A percentile compares a stretch with the other conserved stretches of the same genome.
These are phyloP conservation scores for Aleiodes testaceus DNA, from an alignment of 2,888 invertebrate genomes.

Conservation along the genomic window DNA sequence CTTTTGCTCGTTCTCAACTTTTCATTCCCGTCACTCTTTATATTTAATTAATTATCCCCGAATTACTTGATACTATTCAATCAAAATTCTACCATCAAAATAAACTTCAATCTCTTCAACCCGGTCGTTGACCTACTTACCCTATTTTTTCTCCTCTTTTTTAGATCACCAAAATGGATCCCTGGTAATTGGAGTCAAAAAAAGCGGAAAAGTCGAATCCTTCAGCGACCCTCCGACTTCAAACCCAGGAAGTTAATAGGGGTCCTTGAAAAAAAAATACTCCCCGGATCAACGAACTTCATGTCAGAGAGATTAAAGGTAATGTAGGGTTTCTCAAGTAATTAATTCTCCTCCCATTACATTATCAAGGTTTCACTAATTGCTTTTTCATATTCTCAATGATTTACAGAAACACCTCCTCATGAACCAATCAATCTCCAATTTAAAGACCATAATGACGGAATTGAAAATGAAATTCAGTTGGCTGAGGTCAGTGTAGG, in stretches of 20 bases:
- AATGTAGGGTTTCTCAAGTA: constrained; percentile 12
- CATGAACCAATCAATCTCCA: too few species aligned
- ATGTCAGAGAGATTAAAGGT: not conserved
- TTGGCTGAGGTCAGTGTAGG: constrained; percentile 45
- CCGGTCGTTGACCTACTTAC: constrained; percentile 11
- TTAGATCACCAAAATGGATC: not conserved
- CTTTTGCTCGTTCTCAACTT: constrained; percentile 41
- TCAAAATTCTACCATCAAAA: too few species aligned
- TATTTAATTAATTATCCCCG: not conserved
- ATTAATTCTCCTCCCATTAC: not conserved
- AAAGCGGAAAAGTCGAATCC: not conserved
- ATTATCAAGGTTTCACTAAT: not conserved
- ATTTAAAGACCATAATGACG: not conserved
- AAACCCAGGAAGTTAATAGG: constrained; percentile 18
- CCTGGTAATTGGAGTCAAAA: constrained; percentile 11
- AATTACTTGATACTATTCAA: not conserved
- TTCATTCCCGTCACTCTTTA: not conserved
- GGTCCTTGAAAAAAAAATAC: not conserved
- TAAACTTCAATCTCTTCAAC: not conserved
- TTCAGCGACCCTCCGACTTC: not conserved
- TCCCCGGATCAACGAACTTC: not conserved
- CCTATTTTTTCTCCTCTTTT: not conserved
- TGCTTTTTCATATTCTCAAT: not conserved
- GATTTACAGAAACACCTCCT: too few species aligned
- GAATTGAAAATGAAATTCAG: constrained; percentile 11